Percentiles rank a stretch among this genome's conserved stretches.
Evolutionary conservation across 1,140 invertebrate species (phyloP).

Genomic region (Camponotus vicinus): DNA sequence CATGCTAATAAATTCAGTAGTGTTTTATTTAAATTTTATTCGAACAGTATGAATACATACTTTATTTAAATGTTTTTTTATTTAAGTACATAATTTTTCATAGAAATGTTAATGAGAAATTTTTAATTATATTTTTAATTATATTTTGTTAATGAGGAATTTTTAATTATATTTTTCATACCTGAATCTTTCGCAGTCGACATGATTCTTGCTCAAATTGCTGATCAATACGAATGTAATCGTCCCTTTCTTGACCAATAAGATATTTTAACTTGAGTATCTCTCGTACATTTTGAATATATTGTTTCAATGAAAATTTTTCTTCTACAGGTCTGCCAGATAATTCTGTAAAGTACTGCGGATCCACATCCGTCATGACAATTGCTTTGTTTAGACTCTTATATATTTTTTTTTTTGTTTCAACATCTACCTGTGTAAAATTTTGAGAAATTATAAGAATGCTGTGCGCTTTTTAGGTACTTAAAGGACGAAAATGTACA

Average conservation of each 20-base stretch:
- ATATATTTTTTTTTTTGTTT: slow-evolving; percentile 68
- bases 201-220: slow-evolving; percentile 88
- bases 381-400: slow-evolving; percentile 68
- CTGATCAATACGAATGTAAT: slow-evolving; percentile 88
- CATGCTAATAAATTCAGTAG: too few relatives aligned
- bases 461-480: too few relatives aligned
- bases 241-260: slow-evolving; percentile 87
- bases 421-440: slow-evolving; percentile 70
- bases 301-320: slow-evolving; percentile 85
- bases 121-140: neutral
- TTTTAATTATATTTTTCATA: slow-evolving; percentile 67
- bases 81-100: neutral
- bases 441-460: neutral
- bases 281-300: slow-evolving; percentile 87
- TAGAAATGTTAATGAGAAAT: neutral
- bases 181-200: slow-evolving; percentile 86
- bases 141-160: too few relatives aligned
- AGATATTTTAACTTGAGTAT: slow-evolving; percentile 87
- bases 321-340: slow-evolving; percentile 86
- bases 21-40: too few relatives aligned
- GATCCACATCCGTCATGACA: slow-evolving; percentile 87
- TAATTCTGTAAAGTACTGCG: slow-evolving; percentile 88
- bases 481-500: too few relatives aligned
- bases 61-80: neutral
- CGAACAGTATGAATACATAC: too few relatives aligned